A percentile compares a stretch with the other conserved stretches of the same genome.
phyloP scores from a whole-genome alignment of 2,797 vertebrate genomes.

The Pitangus sulphuratus region DNA sequence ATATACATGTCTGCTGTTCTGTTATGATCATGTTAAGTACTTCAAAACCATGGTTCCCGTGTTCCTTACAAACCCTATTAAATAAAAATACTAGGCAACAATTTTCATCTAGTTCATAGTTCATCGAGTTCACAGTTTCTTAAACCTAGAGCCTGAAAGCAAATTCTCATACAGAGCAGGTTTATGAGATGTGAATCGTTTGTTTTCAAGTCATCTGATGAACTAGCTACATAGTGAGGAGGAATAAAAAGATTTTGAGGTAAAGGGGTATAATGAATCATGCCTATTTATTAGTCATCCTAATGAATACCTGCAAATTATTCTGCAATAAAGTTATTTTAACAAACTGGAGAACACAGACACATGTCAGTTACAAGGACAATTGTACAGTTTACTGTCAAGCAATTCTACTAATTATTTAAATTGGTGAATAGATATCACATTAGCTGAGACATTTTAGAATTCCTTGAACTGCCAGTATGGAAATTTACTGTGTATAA shows the following conservation, averaged over 20 bases:
- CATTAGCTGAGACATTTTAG: conserved; percentile 7
- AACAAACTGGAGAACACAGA: conserved; percentile 13
- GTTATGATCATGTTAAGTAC: not conserved
- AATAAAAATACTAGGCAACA: not conserved
- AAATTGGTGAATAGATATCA: conserved; percentile 23
- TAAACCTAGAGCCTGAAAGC: not conserved
- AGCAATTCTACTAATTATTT: conserved; percentile 16
- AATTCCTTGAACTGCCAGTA: conserved; percentile 10
- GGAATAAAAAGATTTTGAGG: not conserved
- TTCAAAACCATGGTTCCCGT: not conserved
- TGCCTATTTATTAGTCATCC: conserved; percentile 46
- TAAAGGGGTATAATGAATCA: conserved; percentile 17
- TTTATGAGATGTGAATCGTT: not conserved
- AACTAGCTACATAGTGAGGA: not conserved
- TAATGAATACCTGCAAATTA: conserved; percentile 28
- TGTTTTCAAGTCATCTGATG: not conserved
- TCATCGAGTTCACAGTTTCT: not conserved
- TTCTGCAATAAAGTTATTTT: conserved; percentile 22
- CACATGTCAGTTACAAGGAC: conserved; percentile 29
- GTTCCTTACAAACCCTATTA: not conserved
- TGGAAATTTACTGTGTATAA: conserved; percentile 1
- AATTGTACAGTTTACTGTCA: conserved; percentile 34
- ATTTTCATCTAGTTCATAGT: not conserved
- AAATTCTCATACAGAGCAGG: not conserved
- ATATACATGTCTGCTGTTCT: not conserved